Evolutionary conservation across 2,113 vertebrate genomes (phyloP).

Genomic region (Corythaixoides concolor): DNA sequence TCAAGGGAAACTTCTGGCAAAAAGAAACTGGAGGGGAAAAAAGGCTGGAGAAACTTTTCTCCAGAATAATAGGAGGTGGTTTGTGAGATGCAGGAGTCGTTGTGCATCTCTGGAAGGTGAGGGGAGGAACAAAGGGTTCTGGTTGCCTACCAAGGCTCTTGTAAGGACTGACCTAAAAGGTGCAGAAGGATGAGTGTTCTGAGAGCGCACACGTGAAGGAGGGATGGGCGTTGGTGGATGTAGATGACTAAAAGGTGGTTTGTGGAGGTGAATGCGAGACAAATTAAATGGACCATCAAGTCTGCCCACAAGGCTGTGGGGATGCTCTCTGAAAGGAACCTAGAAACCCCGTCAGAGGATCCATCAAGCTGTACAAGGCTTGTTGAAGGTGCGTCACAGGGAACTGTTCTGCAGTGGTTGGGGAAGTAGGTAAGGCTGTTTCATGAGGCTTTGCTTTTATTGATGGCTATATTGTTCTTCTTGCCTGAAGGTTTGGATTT

Average conservation of each 20-base stretch:
- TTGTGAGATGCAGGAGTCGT: background rate
- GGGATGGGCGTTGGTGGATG: background rate
- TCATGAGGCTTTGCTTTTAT: background rate
- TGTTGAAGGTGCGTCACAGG: background rate
- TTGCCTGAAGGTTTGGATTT: constrained; percentile 35
- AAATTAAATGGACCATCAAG: background rate
- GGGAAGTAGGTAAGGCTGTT: background rate
- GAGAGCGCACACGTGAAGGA: background rate
- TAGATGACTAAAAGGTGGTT: background rate
- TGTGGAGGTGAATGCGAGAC: background rate
- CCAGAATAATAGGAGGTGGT: background rate
- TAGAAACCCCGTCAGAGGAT: background rate
- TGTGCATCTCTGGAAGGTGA: background rate
- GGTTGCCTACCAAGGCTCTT: background rate
- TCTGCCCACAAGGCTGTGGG: background rate
- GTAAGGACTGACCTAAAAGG: background rate
- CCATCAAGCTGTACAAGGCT: background rate
- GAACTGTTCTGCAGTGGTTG: background rate
- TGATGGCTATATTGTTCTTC: background rate
- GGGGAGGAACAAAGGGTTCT: background rate
- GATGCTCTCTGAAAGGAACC: background rate
- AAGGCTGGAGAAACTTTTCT: background rate
- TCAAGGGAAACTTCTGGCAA: background rate
- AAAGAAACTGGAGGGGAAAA: background rate
- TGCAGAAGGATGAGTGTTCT: background rate